These are phyloP conservation scores for Xyrichtys novacula DNA, from an alignment of 2,797 vertebrate genomes.

Conservation along the genomic window DNA sequence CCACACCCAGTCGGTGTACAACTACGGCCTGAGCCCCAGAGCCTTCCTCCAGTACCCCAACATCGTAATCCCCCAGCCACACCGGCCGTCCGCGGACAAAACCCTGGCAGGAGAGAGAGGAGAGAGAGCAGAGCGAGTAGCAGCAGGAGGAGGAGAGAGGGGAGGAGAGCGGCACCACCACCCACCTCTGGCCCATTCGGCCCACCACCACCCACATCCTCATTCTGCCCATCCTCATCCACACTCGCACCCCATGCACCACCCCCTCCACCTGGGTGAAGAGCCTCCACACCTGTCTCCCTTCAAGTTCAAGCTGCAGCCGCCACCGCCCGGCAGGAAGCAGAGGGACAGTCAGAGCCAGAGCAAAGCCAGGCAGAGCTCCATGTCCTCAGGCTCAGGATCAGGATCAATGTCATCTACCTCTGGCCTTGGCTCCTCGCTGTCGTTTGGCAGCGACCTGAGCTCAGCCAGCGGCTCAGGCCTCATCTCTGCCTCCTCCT, in stretches of 20 bases:
- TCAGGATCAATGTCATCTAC: slow-evolving; percentile 82
- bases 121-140: slow-evolving; percentile 61
- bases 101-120: slow-evolving; percentile 65
- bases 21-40: slow-evolving; percentile 94
- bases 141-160: slow-evolving; percentile 61
- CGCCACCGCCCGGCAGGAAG: slow-evolving; percentile 89
- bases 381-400: slow-evolving; percentile 80
- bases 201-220: slow-evolving; percentile 80
- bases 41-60: slow-evolving; percentile 94
- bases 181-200: slow-evolving; percentile 70
- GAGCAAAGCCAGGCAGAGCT: slow-evolving; percentile 76
- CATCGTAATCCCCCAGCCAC: slow-evolving; percentile 91
- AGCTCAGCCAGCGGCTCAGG: slow-evolving; percentile 82
- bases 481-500: slow-evolving; percentile 81
- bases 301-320: slow-evolving; percentile 96
- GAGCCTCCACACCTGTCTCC: slow-evolving; percentile 83
- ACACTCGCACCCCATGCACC: slow-evolving; percentile 78
- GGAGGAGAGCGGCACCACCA: slow-evolving; percentile 78
- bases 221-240: slow-evolving; percentile 78
- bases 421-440: slow-evolving; percentile 79
- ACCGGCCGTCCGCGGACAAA: slow-evolving; percentile 85
- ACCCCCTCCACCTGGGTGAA: slow-evolving; percentile 81
- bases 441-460: slow-evolving; percentile 82
- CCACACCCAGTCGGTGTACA: slow-evolving; percentile 94
- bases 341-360: slow-evolving; percentile 81